Evolutionary conservation across 1,140 invertebrate species (phyloP), one percentile per base, ranked within the genome.

Genomic region (Pseudomyrmex dendroicus): DNA sequence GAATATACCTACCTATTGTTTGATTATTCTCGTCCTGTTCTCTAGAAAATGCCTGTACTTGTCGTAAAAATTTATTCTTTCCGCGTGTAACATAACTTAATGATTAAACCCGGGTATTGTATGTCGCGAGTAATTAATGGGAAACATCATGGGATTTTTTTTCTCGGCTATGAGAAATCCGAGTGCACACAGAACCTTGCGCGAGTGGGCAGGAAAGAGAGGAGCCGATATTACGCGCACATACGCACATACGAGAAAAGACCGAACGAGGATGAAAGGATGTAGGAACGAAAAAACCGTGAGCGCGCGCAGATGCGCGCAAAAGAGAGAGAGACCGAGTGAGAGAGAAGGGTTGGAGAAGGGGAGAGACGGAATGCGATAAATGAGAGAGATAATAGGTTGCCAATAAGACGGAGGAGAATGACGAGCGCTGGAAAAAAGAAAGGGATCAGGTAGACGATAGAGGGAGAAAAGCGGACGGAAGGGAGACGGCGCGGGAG

Each of bases 351-450:
- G n/a, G n/a, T 46, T 56, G 17, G 48, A 20, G 44, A 59, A 52
- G 62, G 66, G 66, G 12, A 70, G 50, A 73, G 50, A 73, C 77
- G 20, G 50, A 50, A 82, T 77, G 70, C 72, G 77, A 87, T 85
- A 85, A 87, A 85, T 76, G 73, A 85, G 66, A 85, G 83, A 89
- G 83, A 88, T 87, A 85, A 87, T 73, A 83, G 52, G 61, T 22
- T 72, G 56, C 68, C 56, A 48, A 35, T 20, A 83, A 67, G 66
- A 76, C 22, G 72, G 57, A 77, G 66, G 50, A 82, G 52, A 61
- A 83, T 59, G 66, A 61, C 46, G 74, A 56, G 72, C 35, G 66
- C 13, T 52, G 48, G n/a, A 52, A 84, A 52, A 86, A 73, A 87
- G 72, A 84, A 20, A 25, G 52, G 35, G 54, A 20, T 25, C 56